These are phyloP conservation scores for Drosophila neocordata DNA, from an alignment of 1,140 invertebrate genomes.

Conservation along the genomic window DNA sequence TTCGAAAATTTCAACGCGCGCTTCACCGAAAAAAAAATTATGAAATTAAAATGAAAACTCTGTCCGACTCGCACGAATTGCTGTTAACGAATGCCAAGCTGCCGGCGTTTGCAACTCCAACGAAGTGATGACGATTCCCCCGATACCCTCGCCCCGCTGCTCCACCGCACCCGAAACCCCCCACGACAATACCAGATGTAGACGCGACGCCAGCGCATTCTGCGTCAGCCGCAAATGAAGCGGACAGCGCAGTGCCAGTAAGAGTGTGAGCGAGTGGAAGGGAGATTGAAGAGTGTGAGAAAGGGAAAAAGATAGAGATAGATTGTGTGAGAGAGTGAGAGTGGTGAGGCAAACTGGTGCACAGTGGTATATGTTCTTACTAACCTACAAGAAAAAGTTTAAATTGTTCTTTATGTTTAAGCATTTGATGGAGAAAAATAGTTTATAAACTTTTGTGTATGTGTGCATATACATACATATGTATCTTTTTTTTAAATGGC, in stretches of 20 bases:
- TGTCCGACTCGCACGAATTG: slow-evolving; percentile 68
- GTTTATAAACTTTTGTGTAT: no score
- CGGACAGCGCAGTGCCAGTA: slow-evolving; percentile 32
- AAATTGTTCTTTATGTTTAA: no score
- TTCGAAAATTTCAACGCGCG: slow-evolving; percentile 1
- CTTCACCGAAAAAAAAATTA: slow-evolving; percentile 21
- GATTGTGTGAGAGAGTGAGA: slow-evolving; percentile 22
- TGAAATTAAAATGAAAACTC: slow-evolving; percentile 33
- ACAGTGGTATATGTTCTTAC: background rate
- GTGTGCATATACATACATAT: no score
- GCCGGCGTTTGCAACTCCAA: slow-evolving; percentile 73
- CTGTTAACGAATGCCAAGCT: slow-evolving; percentile 61
- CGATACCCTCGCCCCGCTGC: slow-evolving; percentile 52
- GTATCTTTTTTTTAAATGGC: no score
- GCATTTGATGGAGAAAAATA: no score
- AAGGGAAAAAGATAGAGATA: background rate
- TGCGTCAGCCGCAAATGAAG: slow-evolving; percentile 22
- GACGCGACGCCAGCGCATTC: slow-evolving; percentile 4
- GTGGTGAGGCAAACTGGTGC: background rate
- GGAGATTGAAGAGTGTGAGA: slow-evolving; percentile 16
- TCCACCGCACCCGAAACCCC: slow-evolving; percentile 10
- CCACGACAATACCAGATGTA: slow-evolving; percentile 36
- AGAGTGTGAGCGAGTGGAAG: slow-evolving; percentile 4
- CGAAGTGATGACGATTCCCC: slow-evolving; percentile 47
- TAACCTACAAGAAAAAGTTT: no score